Evolutionary conservation across 2,797 vertebrate species (phyloP), one percentile per base, ranked within the genome.

Genomic region (Argya squamiceps): DNA sequence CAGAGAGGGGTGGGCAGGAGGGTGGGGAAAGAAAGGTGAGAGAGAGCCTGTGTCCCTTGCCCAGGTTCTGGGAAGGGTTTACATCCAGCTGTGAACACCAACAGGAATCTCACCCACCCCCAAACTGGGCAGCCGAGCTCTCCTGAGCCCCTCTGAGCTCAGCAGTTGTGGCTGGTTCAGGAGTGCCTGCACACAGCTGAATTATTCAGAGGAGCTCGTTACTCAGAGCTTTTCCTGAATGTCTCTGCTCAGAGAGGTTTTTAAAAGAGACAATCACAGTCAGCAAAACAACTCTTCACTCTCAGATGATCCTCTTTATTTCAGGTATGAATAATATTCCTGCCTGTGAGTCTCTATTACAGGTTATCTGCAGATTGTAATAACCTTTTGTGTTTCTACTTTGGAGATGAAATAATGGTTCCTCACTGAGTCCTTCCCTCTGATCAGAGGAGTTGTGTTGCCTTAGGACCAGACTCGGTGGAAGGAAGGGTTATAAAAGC

Each of bases 381-480:
- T 75, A 88, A 92, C 30, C 90, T 93, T 83, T 71, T 69, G 53
- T 92, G 68, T 41, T 84, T 69, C 75, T 81, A 9, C 86, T 88
- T 83, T 22, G 59, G 85, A 80, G 78, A 59, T 78, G 52, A 92
- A 93, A 94, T 92, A 95, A 84, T 76, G 41, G 53, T 36, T 90
- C 62, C 56, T 87, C 41, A 16, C 22, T 46, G 74, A 84, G 70
- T 60, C 59, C 47, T 74, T 89, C 84, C 34, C 19, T 65, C 60
- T 77, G 64, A 96, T 77, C 80, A 84, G 88, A 69, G 50, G 88
- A 93, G 39, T 65, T 89, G 58, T 93, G 75, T 87, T 91, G 94
- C 94, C 78, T 82, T 75, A 90, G 86, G 91, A 88, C 24, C 62
- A 88, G 55, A 41, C 70, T 84, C 73, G 64, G 41, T 37, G 41